Base-by-base conservation (phyloP, 2,797 vertebrate species). In the Enteromius fasciolatus region DNA sequence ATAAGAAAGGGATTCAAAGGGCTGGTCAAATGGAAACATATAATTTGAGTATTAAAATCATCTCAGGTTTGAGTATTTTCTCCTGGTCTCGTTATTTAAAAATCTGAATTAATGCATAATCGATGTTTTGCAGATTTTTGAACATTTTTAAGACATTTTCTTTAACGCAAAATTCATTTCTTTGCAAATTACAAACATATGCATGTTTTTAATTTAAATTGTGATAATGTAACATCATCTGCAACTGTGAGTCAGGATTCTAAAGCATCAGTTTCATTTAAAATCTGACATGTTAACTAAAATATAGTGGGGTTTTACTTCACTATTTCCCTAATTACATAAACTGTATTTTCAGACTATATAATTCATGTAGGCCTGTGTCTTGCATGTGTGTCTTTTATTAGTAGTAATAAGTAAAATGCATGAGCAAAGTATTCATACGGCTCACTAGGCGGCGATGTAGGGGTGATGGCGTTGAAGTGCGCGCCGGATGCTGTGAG, bases 401-500 rank as follows among this genome's bases (percentile, higher is more conserved):
- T 41, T 10, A 41, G 39, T 6, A 39, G 39, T 10, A 10, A 2
- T 10, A 10, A 9, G 2, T 61, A 50, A 72, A 54, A 28, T 39
- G 67, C 23, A 31, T 82, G 0, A 36, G 9, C 28, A 36, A 72
- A 15, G 0, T 0, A 20, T 36, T 5, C 36, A 18, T 36, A 15
- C 1, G 44, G 2, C 2, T 17, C 77, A 10, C 18, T 63, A 85
- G 87, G 20, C 69, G 87, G 85, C 85, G 73, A 25, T 69, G 63
- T 23, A 18, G 15, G 20, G 23, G 54, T 4, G 44, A 11, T 17
- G 20, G 7, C 1, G 14, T 11, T 36, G 11, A 31, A 4, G 52
- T 25, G 63, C 31, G 8, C 3, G 12, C 78, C 20, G 25, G 92
- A 90, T 89, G 92, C 91, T 91, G 92, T 70, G 90, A 20, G 31